A percentile compares a stretch with the other conserved stretches of the same genome.
Evolutionary conservation across 2,888 invertebrate species (phyloP).

Genomic region (Halictus ligatus): DNA sequence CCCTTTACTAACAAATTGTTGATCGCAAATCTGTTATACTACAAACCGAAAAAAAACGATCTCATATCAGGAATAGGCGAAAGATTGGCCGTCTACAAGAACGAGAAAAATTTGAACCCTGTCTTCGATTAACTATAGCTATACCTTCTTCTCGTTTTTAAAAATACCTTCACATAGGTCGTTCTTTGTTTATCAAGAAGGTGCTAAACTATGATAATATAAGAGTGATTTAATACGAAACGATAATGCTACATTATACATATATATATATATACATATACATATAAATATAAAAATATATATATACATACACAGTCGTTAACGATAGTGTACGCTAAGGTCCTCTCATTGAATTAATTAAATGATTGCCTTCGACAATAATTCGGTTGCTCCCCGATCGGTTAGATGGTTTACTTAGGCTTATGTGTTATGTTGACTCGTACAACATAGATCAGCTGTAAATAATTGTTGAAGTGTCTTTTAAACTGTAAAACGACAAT

Average conservation of each 20-base stretch:
- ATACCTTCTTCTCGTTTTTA: constrained; percentile 19
- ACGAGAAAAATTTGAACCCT: constrained; percentile 21
- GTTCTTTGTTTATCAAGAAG: constrained; percentile 51
- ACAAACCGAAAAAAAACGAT: constrained; percentile 21
- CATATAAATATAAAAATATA: constrained; percentile 23
- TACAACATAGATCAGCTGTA: constrained; percentile 53
- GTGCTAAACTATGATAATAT: constrained; percentile 65
- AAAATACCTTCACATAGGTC: constrained; percentile 21
- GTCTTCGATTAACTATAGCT: constrained; percentile 31
- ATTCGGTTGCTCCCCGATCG: constrained; percentile 49
- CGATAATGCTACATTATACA: constrained; percentile 26
- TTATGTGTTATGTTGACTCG: constrained; percentile 38
- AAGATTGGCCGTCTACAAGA: constrained; percentile 1
- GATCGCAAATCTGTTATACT: constrained; percentile 29
- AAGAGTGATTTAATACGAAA: constrained; percentile 61
- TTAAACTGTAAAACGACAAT: constrained; percentile 58
- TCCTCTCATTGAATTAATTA: constrained; percentile 35
- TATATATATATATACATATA: constrained; percentile 15
- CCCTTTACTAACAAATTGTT: constrained; percentile 52
- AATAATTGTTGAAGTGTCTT: constrained; percentile 64
- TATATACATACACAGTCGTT: constrained; percentile 35
- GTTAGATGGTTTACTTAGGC: constrained; percentile 44
- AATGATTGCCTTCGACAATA: constrained; percentile 37
- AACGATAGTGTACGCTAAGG: constrained; percentile 56
- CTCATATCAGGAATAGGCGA: constrained; percentile 30